These are phyloP conservation scores for Ochlodes sylvanus DNA, from an alignment of 2,888 invertebrate species.

Conservation along the genomic window DNA sequence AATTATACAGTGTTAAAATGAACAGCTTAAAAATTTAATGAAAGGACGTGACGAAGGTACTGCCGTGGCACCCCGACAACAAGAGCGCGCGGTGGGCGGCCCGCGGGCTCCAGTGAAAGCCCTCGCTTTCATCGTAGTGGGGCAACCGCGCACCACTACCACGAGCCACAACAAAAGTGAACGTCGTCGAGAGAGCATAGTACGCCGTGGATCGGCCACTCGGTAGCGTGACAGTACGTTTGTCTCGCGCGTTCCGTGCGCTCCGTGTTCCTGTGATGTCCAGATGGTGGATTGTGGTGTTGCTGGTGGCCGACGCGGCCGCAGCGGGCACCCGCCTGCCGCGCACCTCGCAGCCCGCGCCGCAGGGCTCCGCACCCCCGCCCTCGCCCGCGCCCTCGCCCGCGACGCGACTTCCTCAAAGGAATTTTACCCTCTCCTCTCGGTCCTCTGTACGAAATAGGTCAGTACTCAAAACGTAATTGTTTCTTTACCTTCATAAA, in stretches of 20 bases:
- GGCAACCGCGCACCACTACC: constrained; percentile 58
- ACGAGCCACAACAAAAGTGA: constrained; percentile 73
- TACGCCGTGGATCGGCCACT: constrained; percentile 62
- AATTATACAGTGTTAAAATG: background rate
- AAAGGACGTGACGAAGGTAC: constrained; percentile 40
- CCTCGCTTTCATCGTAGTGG: constrained; percentile 79
- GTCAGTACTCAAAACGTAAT: constrained; percentile 60
- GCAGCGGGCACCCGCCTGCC: constrained; percentile 76
- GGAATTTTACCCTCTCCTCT: constrained; percentile 77
- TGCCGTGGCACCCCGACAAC: constrained; percentile 29
- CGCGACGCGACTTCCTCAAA: constrained; percentile 77
- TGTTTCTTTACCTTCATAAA: background rate
- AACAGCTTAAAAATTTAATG: constrained; percentile 22
- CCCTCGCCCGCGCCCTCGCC: constrained; percentile 81
- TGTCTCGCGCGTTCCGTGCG: constrained; percentile 67
- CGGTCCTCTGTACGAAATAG: constrained; percentile 78
- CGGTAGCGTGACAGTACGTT: constrained; percentile 66
- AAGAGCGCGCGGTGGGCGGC: constrained; percentile 46
- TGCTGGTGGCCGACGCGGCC: constrained; percentile 64
- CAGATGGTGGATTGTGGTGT: constrained; percentile 74
- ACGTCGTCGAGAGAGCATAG: constrained; percentile 68
- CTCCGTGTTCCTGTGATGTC: constrained; percentile 66
- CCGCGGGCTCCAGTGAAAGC: constrained; percentile 72
- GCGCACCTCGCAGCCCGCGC: constrained; percentile 70
- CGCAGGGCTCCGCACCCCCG: constrained; percentile 84